phyloP scores from a whole-genome alignment of 2,888 invertebrate species.

The Caenorhabditis japonica region DNA sequence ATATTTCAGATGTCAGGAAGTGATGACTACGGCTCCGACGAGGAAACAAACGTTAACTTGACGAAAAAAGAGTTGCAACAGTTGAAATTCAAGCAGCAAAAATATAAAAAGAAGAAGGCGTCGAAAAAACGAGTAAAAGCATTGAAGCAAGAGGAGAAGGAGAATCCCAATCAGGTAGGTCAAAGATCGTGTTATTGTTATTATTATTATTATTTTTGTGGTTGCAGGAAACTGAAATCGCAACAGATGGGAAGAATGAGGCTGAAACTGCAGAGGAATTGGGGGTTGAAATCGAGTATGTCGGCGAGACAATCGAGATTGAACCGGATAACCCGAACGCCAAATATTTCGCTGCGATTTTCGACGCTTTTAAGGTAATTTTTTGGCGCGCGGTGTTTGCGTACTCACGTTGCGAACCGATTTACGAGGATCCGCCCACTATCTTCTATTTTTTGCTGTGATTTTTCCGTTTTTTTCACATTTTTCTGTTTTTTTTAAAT shows the following conservation, averaged over 20 bases:
- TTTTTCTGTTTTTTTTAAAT: too few species aligned
- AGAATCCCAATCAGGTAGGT: conserved; percentile 10
- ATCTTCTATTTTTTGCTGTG: too few species aligned
- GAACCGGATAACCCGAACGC: conserved; percentile 69
- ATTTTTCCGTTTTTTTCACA: too few species aligned
- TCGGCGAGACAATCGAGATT: conserved; percentile 67
- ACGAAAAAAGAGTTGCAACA: conserved; percentile 63
- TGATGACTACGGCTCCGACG: conserved; percentile 46
- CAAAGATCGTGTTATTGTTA: conserved; percentile 7
- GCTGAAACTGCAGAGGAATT: conserved; percentile 30
- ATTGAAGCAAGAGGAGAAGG: conserved; percentile 23
- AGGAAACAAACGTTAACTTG: conserved; percentile 41
- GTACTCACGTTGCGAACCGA: too few species aligned
- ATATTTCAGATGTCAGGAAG: conserved; percentile 39
- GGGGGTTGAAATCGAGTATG: conserved; percentile 73
- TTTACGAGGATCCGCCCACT: too few species aligned
- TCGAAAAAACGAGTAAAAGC: conserved; percentile 69
- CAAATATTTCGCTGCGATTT: conserved; percentile 68
- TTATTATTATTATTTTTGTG: background rate
- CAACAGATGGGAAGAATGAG: conserved; percentile 61
- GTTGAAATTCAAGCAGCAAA: conserved; percentile 50
- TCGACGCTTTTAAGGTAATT: conserved; percentile 71
- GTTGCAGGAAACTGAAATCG: conserved; percentile 9
- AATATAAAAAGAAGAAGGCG: conserved; percentile 75
- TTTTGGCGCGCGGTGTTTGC: too few species aligned